Percentiles rank a stretch among this genome's conserved stretches.
phyloP scores from a whole-genome alignment of 1,140 invertebrate species.

The Conopomorpha cramerella region DNA sequence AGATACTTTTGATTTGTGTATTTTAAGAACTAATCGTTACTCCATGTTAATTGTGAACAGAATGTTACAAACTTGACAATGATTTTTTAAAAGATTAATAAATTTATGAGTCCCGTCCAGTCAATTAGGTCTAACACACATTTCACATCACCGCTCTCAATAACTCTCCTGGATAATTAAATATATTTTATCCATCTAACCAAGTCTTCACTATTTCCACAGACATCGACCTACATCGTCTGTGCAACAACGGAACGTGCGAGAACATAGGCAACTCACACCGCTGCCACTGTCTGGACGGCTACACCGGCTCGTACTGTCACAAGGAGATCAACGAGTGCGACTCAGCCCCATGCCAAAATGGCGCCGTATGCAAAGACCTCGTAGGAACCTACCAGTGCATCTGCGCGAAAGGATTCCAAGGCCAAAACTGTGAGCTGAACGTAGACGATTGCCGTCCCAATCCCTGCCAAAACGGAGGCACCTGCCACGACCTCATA shows the following conservation, averaged over 20 bases:
- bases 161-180: no score
- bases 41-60: no score
- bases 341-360: slow-evolving; percentile 86
- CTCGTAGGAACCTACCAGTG: slow-evolving; percentile 85
- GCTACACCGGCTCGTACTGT: slow-evolving; percentile 90
- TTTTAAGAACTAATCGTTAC: no score
- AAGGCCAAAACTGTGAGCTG: slow-evolving; percentile 91
- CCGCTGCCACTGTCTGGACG: slow-evolving; percentile 82
- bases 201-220: no score
- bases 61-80: no score
- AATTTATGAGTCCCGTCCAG: no score
- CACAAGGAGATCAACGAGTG: slow-evolving; percentile 89
- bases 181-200: no score
- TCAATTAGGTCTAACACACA: no score
- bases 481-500: slow-evolving; percentile 88
- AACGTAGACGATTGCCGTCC: slow-evolving; percentile 91
- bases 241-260: slow-evolving; percentile 92
- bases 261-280: slow-evolving; percentile 91
- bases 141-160: no score
- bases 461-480: slow-evolving; percentile 91
- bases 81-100: no score
- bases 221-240: slow-evolving; percentile 71
- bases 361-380: slow-evolving; percentile 86
- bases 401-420: slow-evolving; percentile 85
- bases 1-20: no score